A percentile compares a stretch with the other conserved stretches of the same genome.
These are phyloP conservation scores for Polietes domitor DNA, from an alignment of 2,888 invertebrate species.

Conservation along the genomic window DNA sequence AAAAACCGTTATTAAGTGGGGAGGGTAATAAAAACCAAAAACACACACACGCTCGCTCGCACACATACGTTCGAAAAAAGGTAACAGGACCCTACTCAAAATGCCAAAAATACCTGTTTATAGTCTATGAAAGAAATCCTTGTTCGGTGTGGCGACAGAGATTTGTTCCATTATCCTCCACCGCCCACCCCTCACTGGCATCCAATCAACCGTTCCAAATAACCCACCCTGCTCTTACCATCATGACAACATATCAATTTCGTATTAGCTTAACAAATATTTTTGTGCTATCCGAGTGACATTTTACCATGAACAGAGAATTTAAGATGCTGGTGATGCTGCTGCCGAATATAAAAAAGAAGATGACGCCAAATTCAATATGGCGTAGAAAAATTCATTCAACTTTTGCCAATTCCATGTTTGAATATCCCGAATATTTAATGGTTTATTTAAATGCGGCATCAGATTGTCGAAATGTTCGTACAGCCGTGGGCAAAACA, in stretches of 20 bases:
- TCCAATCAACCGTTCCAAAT: neutral
- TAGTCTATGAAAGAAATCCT: neutral
- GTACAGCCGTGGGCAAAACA: neutral
- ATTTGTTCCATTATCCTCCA: neutral
- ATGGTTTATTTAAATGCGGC: conserved; percentile 23
- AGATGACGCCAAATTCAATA: neutral
- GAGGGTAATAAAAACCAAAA: neutral
- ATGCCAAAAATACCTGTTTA: conserved; percentile 30
- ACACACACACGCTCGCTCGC: conserved; percentile 22
- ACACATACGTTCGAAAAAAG: neutral
- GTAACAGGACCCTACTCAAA: conserved; percentile 29
- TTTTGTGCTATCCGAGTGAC: neutral
- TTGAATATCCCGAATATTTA: neutral
- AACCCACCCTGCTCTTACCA: conserved; percentile 1
- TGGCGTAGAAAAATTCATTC: neutral
- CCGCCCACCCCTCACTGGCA: neutral
- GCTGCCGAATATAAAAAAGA: neutral
- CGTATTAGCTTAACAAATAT: conserved; percentile 38
- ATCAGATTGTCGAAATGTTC: neutral
- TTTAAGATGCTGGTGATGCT: neutral
- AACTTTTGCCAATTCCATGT: conserved; percentile 20
- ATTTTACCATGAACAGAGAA: conserved; percentile 2
- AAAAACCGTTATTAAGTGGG: neutral
- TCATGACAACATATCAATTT: conserved; percentile 36
- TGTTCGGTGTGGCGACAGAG: neutral